Evolutionary conservation across 1,140 invertebrate species (phyloP), one percentile per base, ranked within the genome.

Genomic region (Brachionus koreanus): DNA sequence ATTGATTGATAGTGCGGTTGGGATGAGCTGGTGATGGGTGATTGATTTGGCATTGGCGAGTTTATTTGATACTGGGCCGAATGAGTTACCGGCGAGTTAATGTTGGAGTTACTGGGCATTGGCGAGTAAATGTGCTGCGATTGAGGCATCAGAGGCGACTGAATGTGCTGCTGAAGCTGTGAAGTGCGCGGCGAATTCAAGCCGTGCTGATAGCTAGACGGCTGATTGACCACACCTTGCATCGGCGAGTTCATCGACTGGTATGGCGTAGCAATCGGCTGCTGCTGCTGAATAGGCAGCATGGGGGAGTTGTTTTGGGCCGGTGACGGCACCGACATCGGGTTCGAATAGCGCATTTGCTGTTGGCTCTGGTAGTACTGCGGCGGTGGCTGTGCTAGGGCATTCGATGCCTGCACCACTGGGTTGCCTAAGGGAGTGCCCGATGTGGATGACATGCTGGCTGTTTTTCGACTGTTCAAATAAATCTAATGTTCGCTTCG

Each of bases 281-380:
- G 69, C 43, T 49, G 69, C 43, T 49, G 69, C 33, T 74, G 69
- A 12, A 43, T 46, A 5, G 42, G 69, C 33, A 74, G 9, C 76
- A 79, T 57, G 16, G 76, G 49, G 0, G 76, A 39, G n/a, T 49
- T 76, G 33, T 46, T 76, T 6, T 33, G 76, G 10, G 35, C 29
- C 23, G 76, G 76, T 23, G 76, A 79, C 9, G 76, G 29, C 25
- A 37, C 76, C 39, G 76, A 79, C 49, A 61, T 39, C 57, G 76
- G 49, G n/a, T 39, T 79, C 19, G 46, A 9, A 42, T 79, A 79
- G 3, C 76, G 46, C 39, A 77, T 77, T 52, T 77, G 75, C 19
- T 77, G 75, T 16, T 77, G 75, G 10, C 46, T 29, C 12, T 79
- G 76, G 23, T 25, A 61, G 23, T 57, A 42, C 35, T 79, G 76